Evolutionary conservation across 2,888 invertebrate genomes (phyloP), one percentile per base, ranked within the genome.

Genomic region (Pseudococcus jackbeardsleyi): DNA sequence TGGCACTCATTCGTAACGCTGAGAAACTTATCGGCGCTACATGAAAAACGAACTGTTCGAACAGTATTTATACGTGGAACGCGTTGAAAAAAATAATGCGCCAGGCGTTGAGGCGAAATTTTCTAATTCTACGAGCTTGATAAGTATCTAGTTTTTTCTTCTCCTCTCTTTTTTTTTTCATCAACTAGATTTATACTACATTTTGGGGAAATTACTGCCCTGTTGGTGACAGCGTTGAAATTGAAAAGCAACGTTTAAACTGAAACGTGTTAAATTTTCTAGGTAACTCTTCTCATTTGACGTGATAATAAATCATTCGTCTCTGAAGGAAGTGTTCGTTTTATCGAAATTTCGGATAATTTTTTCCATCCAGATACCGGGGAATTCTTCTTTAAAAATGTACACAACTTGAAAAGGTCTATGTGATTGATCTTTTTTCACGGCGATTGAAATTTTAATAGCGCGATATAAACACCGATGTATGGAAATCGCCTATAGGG

Each of bases 121-220:
- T 64, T 64, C 33, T 72, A 72, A 72, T 72, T 33, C 72, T 72
- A 72, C 33, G 26, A 33, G 72, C 33, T 33, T 72, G 72, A 72
- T 72, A 72, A 72, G 72, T 33, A 72, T 72, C 33, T 72, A 33
- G 42, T 42, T 42, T 42, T 42, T 42, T 42, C 9, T 42, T 42
- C 42, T 42, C 7, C 42, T 42, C 42, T 5, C 7, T 8, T 42
- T 72, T 72, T 72, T 72, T 72, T 33, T 33, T 72, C 33, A 68
- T 33, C 72, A 33, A 72, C 26, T 72, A 72, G 72, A 72, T 72
- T 72, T 72, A 33, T 72, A 72, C 72, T 72, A 72, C 33, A 33
- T 72, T 72, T 72, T 33, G 72, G 33, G 72, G 72, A 72, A 72
- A 72, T 72, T 72, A 72, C 72, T 72, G 72, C 72, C 72, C 72